These are phyloP conservation scores for Laticauda laticaudata DNA, from an alignment of 2,113 vertebrate species.

Conservation along the genomic window DNA sequence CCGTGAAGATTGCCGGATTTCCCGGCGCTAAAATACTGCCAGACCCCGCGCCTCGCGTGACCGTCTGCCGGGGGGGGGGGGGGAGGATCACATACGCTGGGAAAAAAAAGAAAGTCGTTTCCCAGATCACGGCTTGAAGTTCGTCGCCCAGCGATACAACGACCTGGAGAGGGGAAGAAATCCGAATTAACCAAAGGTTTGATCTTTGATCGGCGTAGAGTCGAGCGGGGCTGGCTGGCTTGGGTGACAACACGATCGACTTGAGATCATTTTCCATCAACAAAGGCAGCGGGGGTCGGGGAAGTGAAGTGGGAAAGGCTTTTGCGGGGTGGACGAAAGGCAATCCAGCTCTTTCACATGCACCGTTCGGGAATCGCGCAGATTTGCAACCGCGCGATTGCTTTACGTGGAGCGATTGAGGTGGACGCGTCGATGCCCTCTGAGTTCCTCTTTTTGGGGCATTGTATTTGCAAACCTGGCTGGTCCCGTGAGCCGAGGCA, in stretches of 20 bases:
- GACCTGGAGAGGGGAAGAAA: background rate
- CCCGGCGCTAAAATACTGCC: background rate
- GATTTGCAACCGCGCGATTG: background rate
- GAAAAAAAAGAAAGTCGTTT: background rate
- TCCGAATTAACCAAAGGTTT: background rate
- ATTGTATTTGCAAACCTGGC: background rate
- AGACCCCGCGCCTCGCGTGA: background rate
- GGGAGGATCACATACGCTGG: background rate
- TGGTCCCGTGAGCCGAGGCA: background rate
- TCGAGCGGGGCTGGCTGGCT: background rate
- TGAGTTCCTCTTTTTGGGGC: background rate
- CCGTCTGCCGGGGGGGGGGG: background rate
- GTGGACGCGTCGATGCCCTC: background rate
- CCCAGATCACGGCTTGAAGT: background rate
- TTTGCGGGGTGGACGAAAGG: background rate
- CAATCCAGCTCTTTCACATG: background rate
- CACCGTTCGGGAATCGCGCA: background rate
- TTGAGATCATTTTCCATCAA: background rate
- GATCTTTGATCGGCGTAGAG: background rate
- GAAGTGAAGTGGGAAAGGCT: no score
- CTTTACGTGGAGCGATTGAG: background rate
- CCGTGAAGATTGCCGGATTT: background rate
- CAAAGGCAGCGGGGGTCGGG: background rate
- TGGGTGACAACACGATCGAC: background rate
- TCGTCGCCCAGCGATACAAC: constrained; percentile 1